A percentile compares a stretch with the other conserved stretches of the same genome.
These are phyloP conservation scores for Oreohelix idahoensis DNA, from an alignment of 1,140 invertebrate genomes.

Conservation along the genomic window DNA sequence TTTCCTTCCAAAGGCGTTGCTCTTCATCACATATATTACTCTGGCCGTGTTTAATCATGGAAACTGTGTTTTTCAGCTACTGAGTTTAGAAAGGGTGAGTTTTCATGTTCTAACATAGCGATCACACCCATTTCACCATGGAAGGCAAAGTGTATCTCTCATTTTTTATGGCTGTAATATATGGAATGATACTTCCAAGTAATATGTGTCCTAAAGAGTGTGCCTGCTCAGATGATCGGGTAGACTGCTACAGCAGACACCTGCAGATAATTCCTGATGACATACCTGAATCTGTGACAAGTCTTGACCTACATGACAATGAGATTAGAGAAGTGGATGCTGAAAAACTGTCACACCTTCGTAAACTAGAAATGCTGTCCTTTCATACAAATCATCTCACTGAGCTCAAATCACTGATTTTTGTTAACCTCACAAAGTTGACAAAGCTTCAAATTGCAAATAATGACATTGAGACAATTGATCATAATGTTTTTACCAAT, in stretches of 20 bases:
- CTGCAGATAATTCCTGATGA: conserved; percentile 5
- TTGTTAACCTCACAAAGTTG: conserved; percentile 40
- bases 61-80: too few relatives aligned
- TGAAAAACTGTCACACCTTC: conserved; percentile 33
- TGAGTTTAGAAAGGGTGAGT: too few relatives aligned
- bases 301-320: conserved; percentile 49
- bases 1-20: too few relatives aligned
- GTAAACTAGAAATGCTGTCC: conserved; percentile 18
- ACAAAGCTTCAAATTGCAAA: conserved; percentile 38
- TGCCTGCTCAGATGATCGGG: not conserved
- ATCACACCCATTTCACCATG: not conserved
- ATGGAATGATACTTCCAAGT: not conserved
- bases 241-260: not conserved
- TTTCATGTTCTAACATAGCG: too few relatives aligned
- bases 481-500: conserved; percentile 61
- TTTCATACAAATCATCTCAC: conserved; percentile 38
- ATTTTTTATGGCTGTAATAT: not conserved
- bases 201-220: not conserved
- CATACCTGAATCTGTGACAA: not conserved
- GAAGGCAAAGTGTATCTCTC: not conserved
- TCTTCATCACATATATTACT: too few relatives aligned
- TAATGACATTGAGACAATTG: conserved; percentile 50
- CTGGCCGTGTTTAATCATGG: too few relatives aligned
- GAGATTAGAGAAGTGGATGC: conserved; percentile 44
- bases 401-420: conserved; percentile 34